Evolutionary conservation across 1,140 invertebrate genomes (phyloP).

Genomic region (Thalassaphorura encarpata): DNA sequence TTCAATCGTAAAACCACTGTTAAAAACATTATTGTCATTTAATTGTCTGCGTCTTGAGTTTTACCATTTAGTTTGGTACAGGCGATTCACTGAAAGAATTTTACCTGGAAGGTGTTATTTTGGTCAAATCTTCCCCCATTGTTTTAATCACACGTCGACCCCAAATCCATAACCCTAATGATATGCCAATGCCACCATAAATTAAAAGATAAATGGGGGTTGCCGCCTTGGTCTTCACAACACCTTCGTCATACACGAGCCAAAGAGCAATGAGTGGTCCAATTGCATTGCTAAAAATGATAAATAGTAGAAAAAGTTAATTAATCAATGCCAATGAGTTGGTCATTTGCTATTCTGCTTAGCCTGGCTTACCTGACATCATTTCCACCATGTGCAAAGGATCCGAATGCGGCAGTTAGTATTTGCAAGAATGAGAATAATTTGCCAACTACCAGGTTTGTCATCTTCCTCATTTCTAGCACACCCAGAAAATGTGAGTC

Average conservation of each 20-base stretch:
- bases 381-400: constrained; percentile 97
- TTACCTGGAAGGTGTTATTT: constrained; percentile 91
- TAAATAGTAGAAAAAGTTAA: too few relatives aligned
- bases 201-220: constrained; percentile 84
- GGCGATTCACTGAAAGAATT: too few relatives aligned
- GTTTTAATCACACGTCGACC: constrained; percentile 92
- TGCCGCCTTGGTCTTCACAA: constrained; percentile 58
- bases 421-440: constrained; percentile 93
- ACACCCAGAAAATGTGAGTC: too few relatives aligned
- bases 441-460: constrained; percentile 51
- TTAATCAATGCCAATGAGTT: too few relatives aligned
- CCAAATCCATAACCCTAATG: constrained; percentile 90
- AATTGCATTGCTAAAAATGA: too few relatives aligned
- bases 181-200: constrained; percentile 92
- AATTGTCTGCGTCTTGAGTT: too few relatives aligned
- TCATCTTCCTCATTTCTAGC: too few relatives aligned
- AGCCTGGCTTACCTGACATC: too few relatives aligned
- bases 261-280: constrained; percentile 94
- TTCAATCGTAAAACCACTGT: constrained; percentile 87
- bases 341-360: too few relatives aligned
- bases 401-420: constrained; percentile 91
- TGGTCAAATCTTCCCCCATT: constrained; percentile 90
- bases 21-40: too few relatives aligned
- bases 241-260: constrained; percentile 55
- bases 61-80: too few relatives aligned